Percentiles rank a stretch among this genome's conserved stretches.
Conservation (phyloP, 2,888 invertebrate genomes). For the Gibbula magus region DNA sequence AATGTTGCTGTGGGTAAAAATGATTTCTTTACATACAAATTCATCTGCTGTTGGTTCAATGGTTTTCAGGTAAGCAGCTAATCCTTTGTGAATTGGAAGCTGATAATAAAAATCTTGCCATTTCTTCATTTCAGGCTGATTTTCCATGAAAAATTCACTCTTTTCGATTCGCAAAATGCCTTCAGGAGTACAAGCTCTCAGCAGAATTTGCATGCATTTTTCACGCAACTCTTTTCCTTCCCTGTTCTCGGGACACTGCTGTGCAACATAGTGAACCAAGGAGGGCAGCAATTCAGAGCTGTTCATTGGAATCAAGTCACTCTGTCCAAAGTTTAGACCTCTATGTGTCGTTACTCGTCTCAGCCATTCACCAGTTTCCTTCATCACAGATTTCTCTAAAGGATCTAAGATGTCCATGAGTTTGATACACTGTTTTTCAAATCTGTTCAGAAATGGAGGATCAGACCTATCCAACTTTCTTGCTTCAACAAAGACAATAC, state of each 20-base stretch:
- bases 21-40: not conserved
- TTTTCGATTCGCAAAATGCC: constrained; percentile 26
- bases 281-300: constrained; percentile 1
- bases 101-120: not conserved
- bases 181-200: constrained; percentile 11
- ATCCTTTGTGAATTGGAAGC: constrained; percentile 24
- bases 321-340: not conserved
- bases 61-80: not conserved
- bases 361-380: not conserved
- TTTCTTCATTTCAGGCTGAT: not conserved
- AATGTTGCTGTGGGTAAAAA: constrained; percentile 25
- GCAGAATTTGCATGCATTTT: constrained; percentile 10
- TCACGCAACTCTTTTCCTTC: not conserved
- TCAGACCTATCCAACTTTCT: constrained; percentile 32
- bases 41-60: not conserved
- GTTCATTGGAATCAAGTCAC: constrained; percentile 13
- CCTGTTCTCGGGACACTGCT: not conserved
- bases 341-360: not conserved
- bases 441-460: constrained; percentile 47
- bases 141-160: not conserved
- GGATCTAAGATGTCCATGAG: constrained; percentile 22
- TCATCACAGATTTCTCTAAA: not conserved
- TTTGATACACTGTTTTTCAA: constrained; percentile 51
- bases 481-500: constrained; percentile 39
- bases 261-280: constrained; percentile 10